Evolutionary conservation across 1,140 invertebrate species (phyloP).

Genomic region (Liolophura sinensis): DNA sequence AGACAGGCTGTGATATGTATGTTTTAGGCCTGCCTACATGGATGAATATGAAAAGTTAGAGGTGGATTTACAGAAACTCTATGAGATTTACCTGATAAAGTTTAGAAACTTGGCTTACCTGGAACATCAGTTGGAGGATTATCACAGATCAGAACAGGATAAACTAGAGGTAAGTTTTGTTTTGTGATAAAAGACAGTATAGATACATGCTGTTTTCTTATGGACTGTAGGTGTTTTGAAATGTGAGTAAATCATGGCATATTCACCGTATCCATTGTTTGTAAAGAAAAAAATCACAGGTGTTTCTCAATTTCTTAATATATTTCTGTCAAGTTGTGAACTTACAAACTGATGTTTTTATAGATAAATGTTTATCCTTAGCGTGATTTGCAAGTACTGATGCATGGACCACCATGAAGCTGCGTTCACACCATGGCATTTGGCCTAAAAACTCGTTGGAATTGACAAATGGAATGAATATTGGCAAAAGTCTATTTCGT

Average conservation of each 20-base stretch:
- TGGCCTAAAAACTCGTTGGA: too few relatives aligned
- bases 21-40: conserved; percentile 88
- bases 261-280: background rate
- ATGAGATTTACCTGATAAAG: conserved; percentile 85
- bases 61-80: conserved; percentile 79
- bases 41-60: conserved; percentile 94
- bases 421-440: too few relatives aligned
- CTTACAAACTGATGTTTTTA: too few relatives aligned
- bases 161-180: conserved; percentile 65
- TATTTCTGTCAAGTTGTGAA: too few relatives aligned
- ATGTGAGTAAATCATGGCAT: conserved; percentile 3
- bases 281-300: too few relatives aligned
- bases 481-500: too few relatives aligned
- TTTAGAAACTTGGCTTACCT: conserved; percentile 85
- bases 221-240: background rate
- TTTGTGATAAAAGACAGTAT: background rate
- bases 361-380: too few relatives aligned
- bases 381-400: too few relatives aligned
- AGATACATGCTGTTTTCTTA: background rate
- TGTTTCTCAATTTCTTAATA: too few relatives aligned
- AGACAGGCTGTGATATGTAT: background rate
- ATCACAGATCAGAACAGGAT: conserved; percentile 71
- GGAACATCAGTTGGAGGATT: conserved; percentile 75
- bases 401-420: too few relatives aligned
- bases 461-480: too few relatives aligned